Evolutionary conservation across 2,113 vertebrate species (phyloP).

Genomic region (Narcine bancroftii): DNA sequence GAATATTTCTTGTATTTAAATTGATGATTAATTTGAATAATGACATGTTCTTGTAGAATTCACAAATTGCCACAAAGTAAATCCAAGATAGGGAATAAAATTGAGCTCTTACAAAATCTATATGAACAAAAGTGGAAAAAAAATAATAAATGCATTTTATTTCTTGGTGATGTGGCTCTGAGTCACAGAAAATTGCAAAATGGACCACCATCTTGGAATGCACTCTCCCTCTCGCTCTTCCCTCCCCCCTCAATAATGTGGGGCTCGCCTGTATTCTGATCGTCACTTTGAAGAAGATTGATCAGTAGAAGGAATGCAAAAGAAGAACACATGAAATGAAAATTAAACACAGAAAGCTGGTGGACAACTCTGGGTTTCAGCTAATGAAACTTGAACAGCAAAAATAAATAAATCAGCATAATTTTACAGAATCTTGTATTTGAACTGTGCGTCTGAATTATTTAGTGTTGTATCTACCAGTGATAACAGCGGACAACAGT

Average conservation of each 20-base stretch:
- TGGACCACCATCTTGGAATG: too few relatives aligned
- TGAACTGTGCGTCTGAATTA: not conserved
- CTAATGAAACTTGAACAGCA: not conserved
- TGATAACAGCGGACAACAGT: not conserved
- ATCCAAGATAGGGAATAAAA: too few relatives aligned
- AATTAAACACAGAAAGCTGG: not conserved
- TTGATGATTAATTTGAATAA: not conserved
- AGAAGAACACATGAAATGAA: not conserved
- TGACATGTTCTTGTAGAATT: not conserved
- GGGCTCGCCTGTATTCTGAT: not conserved
- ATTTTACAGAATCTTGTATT: not conserved
- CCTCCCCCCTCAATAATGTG: too few relatives aligned
- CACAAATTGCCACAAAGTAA: too few relatives aligned
- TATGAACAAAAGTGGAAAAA: too few relatives aligned
- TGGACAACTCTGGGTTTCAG: not conserved
- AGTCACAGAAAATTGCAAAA: too few relatives aligned
- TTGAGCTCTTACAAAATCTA: too few relatives aligned
- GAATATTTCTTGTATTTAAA: not conserved
- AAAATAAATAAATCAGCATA: not conserved
- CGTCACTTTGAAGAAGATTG: not conserved
- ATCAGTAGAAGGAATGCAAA: not conserved
- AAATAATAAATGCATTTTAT: too few relatives aligned
- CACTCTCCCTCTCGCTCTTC: too few relatives aligned
- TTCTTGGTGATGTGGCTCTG: too few relatives aligned
- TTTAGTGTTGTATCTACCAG: not conserved